Evolutionary conservation across 2,797 vertebrate species (phyloP).

Genomic region (Emydoidea blandingii): DNA sequence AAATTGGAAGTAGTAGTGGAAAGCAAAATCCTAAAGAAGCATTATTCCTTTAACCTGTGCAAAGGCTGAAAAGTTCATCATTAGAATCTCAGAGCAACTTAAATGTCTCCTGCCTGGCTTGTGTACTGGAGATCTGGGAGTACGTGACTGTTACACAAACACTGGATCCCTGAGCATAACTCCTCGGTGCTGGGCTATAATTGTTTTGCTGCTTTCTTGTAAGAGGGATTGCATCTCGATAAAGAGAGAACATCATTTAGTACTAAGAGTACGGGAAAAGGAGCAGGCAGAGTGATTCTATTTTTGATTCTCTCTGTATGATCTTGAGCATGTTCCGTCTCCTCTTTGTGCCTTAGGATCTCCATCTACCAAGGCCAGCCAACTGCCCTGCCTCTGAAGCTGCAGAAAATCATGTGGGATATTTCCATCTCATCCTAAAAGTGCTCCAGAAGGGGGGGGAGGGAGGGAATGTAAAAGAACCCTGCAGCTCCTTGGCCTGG

Average conservation of each 20-base stretch:
- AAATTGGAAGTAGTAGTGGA: background rate
- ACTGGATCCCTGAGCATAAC: rapidly evolving
- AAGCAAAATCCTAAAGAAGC: background rate
- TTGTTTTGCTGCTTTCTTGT: background rate
- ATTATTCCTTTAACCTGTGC: background rate
- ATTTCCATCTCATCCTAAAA: background rate
- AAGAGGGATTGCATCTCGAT: background rate
- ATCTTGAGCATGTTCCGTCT: background rate
- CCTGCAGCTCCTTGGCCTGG: background rate
- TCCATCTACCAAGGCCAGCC: background rate
- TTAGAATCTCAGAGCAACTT: background rate
- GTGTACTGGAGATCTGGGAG: background rate
- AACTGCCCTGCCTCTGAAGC: background rate
- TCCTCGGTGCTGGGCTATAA: rapidly evolving
- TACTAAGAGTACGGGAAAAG: background rate
- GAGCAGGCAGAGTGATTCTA: background rate
- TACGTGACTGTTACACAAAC: background rate
- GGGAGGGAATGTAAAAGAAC: background rate
- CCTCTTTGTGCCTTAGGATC: background rate
- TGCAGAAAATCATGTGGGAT: background rate
- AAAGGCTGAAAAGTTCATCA: background rate
- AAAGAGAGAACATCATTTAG: background rate
- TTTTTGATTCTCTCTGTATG: background rate
- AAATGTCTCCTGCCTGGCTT: background rate
- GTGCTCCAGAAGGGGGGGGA: background rate